Percentiles rank a stretch among this genome's conserved stretches.
Conservation (phyloP, 2,797 vertebrate genomes). For the Melanotaenia maccullochi region DNA sequence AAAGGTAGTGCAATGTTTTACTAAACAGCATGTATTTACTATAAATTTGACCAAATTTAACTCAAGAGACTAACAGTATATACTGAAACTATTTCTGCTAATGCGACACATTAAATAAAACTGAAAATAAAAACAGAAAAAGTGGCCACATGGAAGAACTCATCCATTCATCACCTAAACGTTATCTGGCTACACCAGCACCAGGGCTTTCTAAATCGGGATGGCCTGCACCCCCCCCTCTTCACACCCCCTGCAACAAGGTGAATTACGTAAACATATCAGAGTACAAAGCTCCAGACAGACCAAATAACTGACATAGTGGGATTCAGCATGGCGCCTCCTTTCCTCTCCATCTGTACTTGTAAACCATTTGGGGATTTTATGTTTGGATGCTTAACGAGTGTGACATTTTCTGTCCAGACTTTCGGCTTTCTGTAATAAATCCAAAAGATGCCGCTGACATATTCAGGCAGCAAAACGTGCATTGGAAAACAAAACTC, state of each 20-base stretch:
- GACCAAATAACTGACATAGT: conserved; percentile 61
- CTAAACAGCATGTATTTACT: not conserved
- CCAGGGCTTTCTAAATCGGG: conserved; percentile 43
- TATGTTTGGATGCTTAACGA: conserved; percentile 50
- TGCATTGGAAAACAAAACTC: conserved; percentile 9
- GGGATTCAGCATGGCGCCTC: conserved; percentile 66
- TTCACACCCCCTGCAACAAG: conserved; percentile 39
- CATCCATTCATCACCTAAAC: conserved; percentile 18
- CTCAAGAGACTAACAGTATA: not conserved
- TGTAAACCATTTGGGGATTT: conserved; percentile 60
- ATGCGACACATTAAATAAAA: not conserved
- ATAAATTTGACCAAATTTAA: not conserved
- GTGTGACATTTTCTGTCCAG: conserved; percentile 55
- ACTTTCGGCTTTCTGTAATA: conserved; percentile 50
- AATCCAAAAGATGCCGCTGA: conserved; percentile 18
- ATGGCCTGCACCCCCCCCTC: conserved; percentile 10
- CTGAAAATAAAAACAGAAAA: conserved; percentile 5
- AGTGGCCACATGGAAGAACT: not conserved
- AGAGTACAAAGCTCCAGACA: conserved; percentile 39
- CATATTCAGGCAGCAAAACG: conserved; percentile 13
- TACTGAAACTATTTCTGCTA: not conserved
- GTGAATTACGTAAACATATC: conserved; percentile 67
- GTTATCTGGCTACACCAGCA: conserved; percentile 18
- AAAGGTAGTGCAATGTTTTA: not conserved
- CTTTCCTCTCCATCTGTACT: conserved; percentile 57